Evolutionary conservation across 2,113 vertebrate species (phyloP), one percentile per base, ranked within the genome.

Genomic region (Globicephala melas): DNA sequence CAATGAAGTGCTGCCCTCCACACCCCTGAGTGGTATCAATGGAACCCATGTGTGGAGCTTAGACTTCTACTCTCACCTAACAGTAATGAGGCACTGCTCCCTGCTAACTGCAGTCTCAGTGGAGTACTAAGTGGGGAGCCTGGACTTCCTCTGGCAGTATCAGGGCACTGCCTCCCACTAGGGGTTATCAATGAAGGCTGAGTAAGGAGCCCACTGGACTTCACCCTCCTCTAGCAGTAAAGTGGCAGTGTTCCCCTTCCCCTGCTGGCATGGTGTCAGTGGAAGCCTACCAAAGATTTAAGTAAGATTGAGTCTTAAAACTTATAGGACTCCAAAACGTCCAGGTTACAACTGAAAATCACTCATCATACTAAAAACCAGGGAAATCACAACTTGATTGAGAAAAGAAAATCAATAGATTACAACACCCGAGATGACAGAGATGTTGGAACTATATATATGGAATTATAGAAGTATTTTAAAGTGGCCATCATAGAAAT

Each of bases 341-440:
- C 60, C 91, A 87, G 13, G 28, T 83, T 33, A 92, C 60, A 94
- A 92, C 6, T 77, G 33, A 89, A 87, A 82, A 58, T 73, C 74
- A 96, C 25, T 74, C 58, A 88, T 74, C 5, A 67, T 70, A 83
- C 18, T n/a, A 92, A 88, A 62, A 82, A 58, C 14, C n/a, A 90
- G 55, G 53, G 36, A 94, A 94, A 88, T 68, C 33, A 38, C 26
- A 79, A 91, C 28, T 67, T 92, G 63, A 71, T 1, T 85, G 55
- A 93, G 67, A 77, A 92, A 96, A 92, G 25, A 77, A 92, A 91
- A 94, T 70, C 25, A 65, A 94, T 1, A 85, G 47, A 85, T 73
- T 84, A 73, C 14, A 89, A 84, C 21, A 94, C 14, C 12, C 38
- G 53, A 94, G 67, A 83, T 92, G 71, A 94, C n/a, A 96, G 1